Evolutionary conservation across 2,113 vertebrate genomes (phyloP), one percentile per base, ranked within the genome.

Genomic region (Platycercus adscitus): DNA sequence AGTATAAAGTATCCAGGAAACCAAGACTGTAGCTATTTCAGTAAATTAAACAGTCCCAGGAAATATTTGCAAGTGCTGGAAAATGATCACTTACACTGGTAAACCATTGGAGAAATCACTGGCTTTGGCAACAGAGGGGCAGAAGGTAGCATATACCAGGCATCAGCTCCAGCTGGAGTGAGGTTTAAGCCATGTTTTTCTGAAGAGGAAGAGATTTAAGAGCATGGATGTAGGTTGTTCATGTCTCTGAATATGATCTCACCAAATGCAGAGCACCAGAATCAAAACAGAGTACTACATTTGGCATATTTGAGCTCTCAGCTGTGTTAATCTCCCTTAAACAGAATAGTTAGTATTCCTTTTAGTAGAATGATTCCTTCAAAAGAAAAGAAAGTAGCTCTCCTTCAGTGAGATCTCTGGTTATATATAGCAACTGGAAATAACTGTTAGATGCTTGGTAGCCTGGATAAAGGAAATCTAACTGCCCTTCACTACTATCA

Each of bases 401-500:
- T 37, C 11, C 10, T 77, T 69, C 31, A 3, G 18, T 43, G 24
- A 85, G 29, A 70, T 52, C 4, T 88, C 24, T 49, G 17, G 13
- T 16, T 71, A 53, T 46, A 13, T 81, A 23, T 33, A 33, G 13
- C 6, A 87, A 55, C 7, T 14, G 19, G 20, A 63, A 81, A 58
- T 66, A 71, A 47, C 56, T 63, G 41, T 44, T 41, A 73, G 18
- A 52, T 55, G 9, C 10, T 20, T 72, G 9, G 9, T 76, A 69
- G 6, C 3, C 6, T n/a, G 37, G 5, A 11, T 50, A 76, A 60
- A 58, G 17, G 58, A 87, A 88, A 60, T n/a, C 4, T 88, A n/a
- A 14, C 13, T 77, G 6, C 8, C 5, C 6, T 49, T 11, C 4
- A 20, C 6, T 39, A 2, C 23, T 44, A 1, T 53, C 3, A 79